A percentile compares a stretch with the other conserved stretches of the same genome.
Evolutionary conservation across 2,113 vertebrate genomes (phyloP).

Genomic region (Takifugu bimaculatus): DNA sequence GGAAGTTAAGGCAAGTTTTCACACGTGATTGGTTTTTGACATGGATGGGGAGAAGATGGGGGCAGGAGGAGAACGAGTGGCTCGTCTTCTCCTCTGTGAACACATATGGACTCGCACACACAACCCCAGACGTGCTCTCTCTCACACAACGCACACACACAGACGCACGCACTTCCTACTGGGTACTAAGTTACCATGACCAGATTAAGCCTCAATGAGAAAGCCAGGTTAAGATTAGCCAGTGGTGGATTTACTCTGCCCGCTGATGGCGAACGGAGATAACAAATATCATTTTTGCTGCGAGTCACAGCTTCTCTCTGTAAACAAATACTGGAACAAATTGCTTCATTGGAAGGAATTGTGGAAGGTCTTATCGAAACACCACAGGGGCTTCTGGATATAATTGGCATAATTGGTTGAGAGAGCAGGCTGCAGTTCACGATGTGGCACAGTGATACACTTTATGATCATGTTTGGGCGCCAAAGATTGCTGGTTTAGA

Average conservation of each 20-base stretch:
- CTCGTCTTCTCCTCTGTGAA: constrained; percentile 49
- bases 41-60: constrained; percentile 47
- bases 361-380: constrained; percentile 72
- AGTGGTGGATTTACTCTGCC: constrained; percentile 59
- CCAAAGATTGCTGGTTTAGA: constrained; percentile 40
- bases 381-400: constrained; percentile 65
- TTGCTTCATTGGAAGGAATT: constrained; percentile 70
- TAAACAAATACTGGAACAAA: constrained; percentile 75
- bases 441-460: constrained; percentile 60
- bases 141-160: constrained; percentile 14
- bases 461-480: constrained; percentile 50
- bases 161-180: constrained; percentile 12
- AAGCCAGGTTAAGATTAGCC: constrained; percentile 70
- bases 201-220: constrained; percentile 70
- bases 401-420: constrained; percentile 71
- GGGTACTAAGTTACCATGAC: constrained; percentile 67
- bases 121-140: constrained; percentile 21
- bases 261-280: constrained; percentile 66
- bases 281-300: constrained; percentile 67
- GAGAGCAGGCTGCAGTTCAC: constrained; percentile 50
- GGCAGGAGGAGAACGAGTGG: constrained; percentile 63
- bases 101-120: constrained; percentile 19
- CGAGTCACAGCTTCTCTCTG: constrained; percentile 58
- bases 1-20: constrained; percentile 83
- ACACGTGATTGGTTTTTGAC: constrained; percentile 84